Conservation (phyloP, 2,888 invertebrate species). For the Agrochola macilenta region DNA sequence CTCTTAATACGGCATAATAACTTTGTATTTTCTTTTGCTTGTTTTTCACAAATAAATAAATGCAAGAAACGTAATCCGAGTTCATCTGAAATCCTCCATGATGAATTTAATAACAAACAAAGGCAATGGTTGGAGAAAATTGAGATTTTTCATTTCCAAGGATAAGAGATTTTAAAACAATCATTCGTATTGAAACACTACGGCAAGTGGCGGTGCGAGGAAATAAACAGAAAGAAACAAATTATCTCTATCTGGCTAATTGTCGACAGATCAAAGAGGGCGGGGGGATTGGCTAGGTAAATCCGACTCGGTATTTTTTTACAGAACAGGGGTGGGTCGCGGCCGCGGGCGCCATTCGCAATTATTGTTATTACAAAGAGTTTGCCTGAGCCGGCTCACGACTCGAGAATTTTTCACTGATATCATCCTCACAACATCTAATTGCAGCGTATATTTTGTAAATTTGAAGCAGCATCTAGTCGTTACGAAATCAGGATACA, state of each 20-base stretch:
- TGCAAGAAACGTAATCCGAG: conserved; percentile 67
- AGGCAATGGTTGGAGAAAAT: conserved; percentile 68
- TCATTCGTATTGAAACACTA: conserved; percentile 82
- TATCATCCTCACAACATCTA: conserved; percentile 80
- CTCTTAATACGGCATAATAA: conserved; percentile 22
- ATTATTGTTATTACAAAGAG: conserved; percentile 90
- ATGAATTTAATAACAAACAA: conserved; percentile 71
- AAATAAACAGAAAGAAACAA: conserved; percentile 82
- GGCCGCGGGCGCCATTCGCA: conserved; percentile 86
- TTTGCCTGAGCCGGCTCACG: conserved; percentile 86
- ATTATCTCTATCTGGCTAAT: conserved; percentile 88
- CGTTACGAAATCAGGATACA: conserved; percentile 4
- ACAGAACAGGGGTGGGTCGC: conserved; percentile 72
- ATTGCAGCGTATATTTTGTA: conserved; percentile 70
- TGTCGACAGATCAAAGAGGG: conserved; percentile 86
- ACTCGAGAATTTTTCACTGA: conserved; percentile 82
- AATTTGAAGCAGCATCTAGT: conserved; percentile 7
- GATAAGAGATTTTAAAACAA: conserved; percentile 79
- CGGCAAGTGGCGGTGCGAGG: conserved; percentile 78
- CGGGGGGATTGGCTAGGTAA: conserved; percentile 77
- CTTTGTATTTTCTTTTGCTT: conserved; percentile 23
- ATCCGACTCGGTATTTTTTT: conserved; percentile 82
- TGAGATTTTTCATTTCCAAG: conserved; percentile 75
- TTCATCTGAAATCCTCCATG: conserved; percentile 68
- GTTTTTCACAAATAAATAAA: conserved; percentile 64